Percentiles rank a stretch among this genome's conserved stretches.
Evolutionary conservation across 2,888 invertebrate genomes (phyloP).

Genomic region (Heliconius ismenius): DNA sequence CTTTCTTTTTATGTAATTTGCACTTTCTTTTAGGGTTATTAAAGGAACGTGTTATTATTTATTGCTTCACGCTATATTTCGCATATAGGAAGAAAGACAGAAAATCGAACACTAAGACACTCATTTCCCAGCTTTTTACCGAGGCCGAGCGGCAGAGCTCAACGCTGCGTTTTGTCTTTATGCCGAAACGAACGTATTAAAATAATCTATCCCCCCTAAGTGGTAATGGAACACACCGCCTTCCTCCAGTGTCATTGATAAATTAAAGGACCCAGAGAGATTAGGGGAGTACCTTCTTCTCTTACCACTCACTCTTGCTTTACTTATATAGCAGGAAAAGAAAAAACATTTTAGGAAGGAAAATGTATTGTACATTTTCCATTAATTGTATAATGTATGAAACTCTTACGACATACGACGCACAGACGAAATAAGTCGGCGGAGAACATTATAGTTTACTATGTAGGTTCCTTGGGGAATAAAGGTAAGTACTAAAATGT

Average conservation of each 20-base stretch:
- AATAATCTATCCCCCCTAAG: not conserved
- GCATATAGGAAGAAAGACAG: not conserved
- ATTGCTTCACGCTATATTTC: not conserved
- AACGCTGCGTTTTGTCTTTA: not conserved
- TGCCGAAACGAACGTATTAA: not conserved
- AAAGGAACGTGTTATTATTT: not conserved
- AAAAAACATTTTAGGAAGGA: too few relatives aligned
- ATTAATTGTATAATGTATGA: too few relatives aligned
- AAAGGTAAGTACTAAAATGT: too few relatives aligned
- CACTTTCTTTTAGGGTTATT: slow-evolving; percentile 9
- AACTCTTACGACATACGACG: too few relatives aligned
- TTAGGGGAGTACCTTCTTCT: too few relatives aligned
- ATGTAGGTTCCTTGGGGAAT: too few relatives aligned
- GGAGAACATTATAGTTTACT: too few relatives aligned
- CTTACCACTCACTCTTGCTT: too few relatives aligned
- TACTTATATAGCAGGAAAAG: too few relatives aligned
- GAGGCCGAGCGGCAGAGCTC: not conserved
- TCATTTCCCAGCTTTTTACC: not conserved
- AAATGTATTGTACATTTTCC: too few relatives aligned
- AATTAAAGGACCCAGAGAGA: not conserved
- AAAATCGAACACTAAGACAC: not conserved
- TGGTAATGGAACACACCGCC: not conserved
- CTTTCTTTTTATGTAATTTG: slow-evolving; percentile 11
- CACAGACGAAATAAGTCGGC: too few relatives aligned
- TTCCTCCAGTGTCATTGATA: not conserved